Conservation (phyloP, 1,140 invertebrate genomes). For the Trissolcus basalis region DNA sequence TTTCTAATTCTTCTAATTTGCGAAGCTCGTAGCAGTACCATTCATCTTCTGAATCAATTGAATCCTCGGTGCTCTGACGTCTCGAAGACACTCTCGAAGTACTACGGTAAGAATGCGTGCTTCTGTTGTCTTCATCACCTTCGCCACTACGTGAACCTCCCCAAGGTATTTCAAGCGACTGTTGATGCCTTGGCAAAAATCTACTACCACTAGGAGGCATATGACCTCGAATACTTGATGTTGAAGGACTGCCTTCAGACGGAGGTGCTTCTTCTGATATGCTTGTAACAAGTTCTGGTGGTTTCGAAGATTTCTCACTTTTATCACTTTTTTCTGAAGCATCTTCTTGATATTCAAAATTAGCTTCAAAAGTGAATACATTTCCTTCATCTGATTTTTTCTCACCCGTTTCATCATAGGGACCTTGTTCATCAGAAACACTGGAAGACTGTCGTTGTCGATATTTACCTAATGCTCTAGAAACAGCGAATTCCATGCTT, state of each 20-base stretch:
- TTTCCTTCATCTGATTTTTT: conserved; percentile 65
- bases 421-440: conserved; percentile 80
- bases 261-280: conserved; percentile 73
- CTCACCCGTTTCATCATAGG: conserved; percentile 76
- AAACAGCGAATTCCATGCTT: conserved; percentile 89
- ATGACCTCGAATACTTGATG: conserved; percentile 78
- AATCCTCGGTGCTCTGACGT: conserved; percentile 93
- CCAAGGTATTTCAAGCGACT: conserved; percentile 87
- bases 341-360: conserved; percentile 68
- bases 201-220: conserved; percentile 72
- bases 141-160: conserved; percentile 77
- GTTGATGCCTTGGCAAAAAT: conserved; percentile 83
- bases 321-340: conserved; percentile 67
- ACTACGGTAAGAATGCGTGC: conserved; percentile 90
- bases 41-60: conserved; percentile 94
- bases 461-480: conserved; percentile 88
- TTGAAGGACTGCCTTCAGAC: conserved; percentile 81
- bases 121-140: conserved; percentile 89
- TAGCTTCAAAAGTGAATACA: conserved; percentile 61
- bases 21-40: conserved; percentile 93
- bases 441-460: conserved; percentile 84
- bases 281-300: conserved; percentile 71
- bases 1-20: conserved; percentile 90
- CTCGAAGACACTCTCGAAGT: conserved; percentile 90
- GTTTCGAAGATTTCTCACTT: conserved; percentile 68